Conservation (phyloP, 2,113 vertebrate genomes). For the Antechinus stuartii region DNA sequence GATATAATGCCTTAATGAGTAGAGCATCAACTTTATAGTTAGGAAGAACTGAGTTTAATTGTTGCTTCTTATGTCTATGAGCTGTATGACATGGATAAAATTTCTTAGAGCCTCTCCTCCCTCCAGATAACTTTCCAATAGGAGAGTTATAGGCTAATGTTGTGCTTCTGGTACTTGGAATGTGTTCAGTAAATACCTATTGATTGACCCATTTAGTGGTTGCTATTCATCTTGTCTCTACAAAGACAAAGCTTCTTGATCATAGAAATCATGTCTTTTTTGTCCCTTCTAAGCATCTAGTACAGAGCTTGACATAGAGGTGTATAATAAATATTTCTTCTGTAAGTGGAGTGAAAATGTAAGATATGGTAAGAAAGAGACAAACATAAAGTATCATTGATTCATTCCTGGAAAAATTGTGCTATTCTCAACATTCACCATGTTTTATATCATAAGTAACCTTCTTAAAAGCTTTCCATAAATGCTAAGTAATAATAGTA, state of each 20-base stretch:
- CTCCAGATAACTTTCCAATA: not conserved
- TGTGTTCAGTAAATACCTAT: not conserved
- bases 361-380: not conserved
- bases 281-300: not conserved
- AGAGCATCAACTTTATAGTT: not conserved
- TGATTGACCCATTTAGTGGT: not conserved
- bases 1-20: not conserved
- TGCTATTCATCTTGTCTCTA: not conserved
- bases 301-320: not conserved
- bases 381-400: not conserved
- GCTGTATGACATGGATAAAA: not conserved
- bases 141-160: not conserved
- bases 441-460: not conserved
- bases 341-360: not conserved
- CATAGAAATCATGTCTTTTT: not conserved
- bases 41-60: not conserved
- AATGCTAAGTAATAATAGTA: not conserved
- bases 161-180: not conserved
- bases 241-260: not conserved
- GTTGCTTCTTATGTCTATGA: not conserved
- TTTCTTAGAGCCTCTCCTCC: not conserved
- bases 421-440: not conserved
- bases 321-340: not conserved
- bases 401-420: not conserved
- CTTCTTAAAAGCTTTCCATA: not conserved